phyloP scores from a whole-genome alignment of 2,113 vertebrate genomes.

The Neogale vison region DNA sequence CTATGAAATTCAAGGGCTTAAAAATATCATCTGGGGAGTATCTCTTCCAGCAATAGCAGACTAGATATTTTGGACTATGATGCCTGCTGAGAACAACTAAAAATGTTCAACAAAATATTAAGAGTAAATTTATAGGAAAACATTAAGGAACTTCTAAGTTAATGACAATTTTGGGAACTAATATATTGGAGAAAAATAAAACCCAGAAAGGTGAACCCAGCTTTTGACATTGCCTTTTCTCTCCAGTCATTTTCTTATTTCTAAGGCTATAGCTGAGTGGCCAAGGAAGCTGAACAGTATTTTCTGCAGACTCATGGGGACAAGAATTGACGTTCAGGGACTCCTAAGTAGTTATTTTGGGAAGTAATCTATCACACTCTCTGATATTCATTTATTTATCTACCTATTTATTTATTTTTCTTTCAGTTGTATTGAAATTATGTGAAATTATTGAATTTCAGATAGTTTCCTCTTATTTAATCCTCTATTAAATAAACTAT shows the following conservation, averaged over 20 bases:
- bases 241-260: not conserved
- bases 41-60: not conserved
- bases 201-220: not conserved
- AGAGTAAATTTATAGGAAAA: not conserved
- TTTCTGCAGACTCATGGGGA: not conserved
- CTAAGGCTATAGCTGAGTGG: not conserved
- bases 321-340: not conserved
- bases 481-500: not conserved
- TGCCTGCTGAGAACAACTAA: not conserved
- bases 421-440: not conserved
- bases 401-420: not conserved
- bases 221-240: not conserved
- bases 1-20: not conserved
- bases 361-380: not conserved
- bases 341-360: not conserved
- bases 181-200: not conserved
- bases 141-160: not conserved
- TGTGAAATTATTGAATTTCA: not conserved
- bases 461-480: not conserved
- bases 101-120: constrained; percentile 1
- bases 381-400: not conserved
- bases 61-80: not conserved
- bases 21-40: not conserved
- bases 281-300: not conserved
- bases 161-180: not conserved